phyloP scores from a whole-genome alignment of 2,888 invertebrate genomes.

The Agonopterix heracliana region DNA sequence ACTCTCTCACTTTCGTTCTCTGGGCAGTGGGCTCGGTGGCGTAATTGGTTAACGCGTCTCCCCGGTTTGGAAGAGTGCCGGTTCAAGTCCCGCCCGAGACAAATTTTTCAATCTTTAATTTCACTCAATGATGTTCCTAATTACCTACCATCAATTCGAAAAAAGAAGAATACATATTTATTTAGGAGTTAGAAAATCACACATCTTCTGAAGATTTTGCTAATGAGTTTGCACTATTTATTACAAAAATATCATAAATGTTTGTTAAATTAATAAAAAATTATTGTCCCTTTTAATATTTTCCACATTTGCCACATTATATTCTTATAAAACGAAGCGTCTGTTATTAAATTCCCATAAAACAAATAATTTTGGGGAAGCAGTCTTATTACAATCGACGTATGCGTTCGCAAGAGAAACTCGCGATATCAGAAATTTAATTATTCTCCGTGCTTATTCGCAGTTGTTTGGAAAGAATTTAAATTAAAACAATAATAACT shows the following conservation, averaged over 20 bases:
- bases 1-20: too few species aligned
- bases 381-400: constrained; percentile 18
- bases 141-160: too few species aligned
- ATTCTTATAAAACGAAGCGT: constrained; percentile 5
- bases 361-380: constrained; percentile 23
- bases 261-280: too few species aligned
- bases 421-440: constrained; percentile 21
- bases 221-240: background rate
- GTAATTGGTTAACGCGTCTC: too few species aligned
- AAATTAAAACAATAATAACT: constrained; percentile 19
- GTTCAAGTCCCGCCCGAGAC: too few species aligned
- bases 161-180: background rate
- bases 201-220: background rate
- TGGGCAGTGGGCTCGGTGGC: too few species aligned
- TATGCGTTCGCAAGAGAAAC: constrained; percentile 10
- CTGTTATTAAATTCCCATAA: constrained; percentile 30
- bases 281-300: too few species aligned
- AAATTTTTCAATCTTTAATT: too few species aligned
- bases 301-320: too few species aligned
- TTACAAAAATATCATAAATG: background rate
- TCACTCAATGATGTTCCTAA: too few species aligned
- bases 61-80: too few species aligned
- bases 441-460: constrained; percentile 16
- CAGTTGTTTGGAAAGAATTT: constrained; percentile 17
- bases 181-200: background rate